A percentile compares a stretch with the other conserved stretches of the same genome.
Evolutionary conservation across 2,888 invertebrate genomes (phyloP).

Genomic region (Amphipoea lucens): DNA sequence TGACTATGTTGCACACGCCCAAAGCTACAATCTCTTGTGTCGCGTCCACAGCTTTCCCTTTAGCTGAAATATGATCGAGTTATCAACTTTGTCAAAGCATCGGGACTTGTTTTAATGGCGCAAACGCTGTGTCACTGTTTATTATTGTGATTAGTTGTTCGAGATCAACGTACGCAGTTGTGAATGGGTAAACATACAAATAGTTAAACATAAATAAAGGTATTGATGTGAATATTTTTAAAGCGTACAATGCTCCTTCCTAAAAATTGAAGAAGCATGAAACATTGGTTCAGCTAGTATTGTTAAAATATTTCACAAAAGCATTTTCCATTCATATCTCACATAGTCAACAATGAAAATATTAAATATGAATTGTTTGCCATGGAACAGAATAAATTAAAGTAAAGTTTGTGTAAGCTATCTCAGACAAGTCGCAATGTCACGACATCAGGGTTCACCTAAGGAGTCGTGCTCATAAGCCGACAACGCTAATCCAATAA

Average conservation of each 20-base stretch:
- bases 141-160: constrained; percentile 63
- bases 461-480: constrained; percentile 21
- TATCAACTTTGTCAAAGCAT: constrained; percentile 74
- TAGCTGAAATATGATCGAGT: constrained; percentile 85
- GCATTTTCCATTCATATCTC: background rate
- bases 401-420: constrained; percentile 9
- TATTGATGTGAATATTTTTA: constrained; percentile 10
- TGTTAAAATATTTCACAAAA: constrained; percentile 8
- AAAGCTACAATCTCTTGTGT: constrained; percentile 95
- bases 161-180: constrained; percentile 49
- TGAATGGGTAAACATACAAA: background rate
- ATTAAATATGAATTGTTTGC: background rate
- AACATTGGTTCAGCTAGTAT: background rate
- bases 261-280: background rate
- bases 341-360: background rate
- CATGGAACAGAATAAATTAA: background rate
- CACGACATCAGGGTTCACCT: constrained; percentile 12
- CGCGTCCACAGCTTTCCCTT: constrained; percentile 93
- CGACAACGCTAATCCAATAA: constrained; percentile 49
- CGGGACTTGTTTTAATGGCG: constrained; percentile 66
- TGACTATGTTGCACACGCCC: constrained; percentile 93
- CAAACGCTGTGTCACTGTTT: constrained; percentile 62
- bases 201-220: constrained; percentile 15
- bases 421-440: constrained; percentile 32
- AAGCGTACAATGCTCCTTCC: background rate